phyloP scores from a whole-genome alignment of 2,113 vertebrate species.

The Gallinago jamesoni region DNA sequence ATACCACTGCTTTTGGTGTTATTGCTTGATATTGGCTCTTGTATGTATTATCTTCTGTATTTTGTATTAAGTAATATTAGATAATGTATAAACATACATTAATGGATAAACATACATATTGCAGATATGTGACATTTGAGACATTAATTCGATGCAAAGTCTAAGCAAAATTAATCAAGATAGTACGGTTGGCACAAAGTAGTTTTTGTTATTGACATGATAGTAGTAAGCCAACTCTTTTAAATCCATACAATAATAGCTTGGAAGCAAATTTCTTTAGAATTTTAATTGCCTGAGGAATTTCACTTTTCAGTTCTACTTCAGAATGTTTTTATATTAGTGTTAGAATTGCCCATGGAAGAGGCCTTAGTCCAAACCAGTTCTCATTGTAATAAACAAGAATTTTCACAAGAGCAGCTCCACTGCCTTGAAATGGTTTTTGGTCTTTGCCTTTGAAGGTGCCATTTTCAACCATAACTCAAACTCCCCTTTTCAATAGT shows the following conservation, averaged over 20 bases:
- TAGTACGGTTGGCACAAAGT: background rate
- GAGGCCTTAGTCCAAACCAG: background rate
- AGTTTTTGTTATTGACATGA: background rate
- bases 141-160: background rate
- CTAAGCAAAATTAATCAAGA: constrained; percentile 20
- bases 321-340: background rate
- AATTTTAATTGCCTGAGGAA: background rate
- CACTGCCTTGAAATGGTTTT: background rate
- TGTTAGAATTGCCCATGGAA: background rate
- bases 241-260: background rate
- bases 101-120: background rate
- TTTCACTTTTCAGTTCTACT: background rate
- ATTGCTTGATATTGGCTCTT: background rate
- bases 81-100: background rate
- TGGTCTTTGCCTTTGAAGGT: background rate
- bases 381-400: background rate
- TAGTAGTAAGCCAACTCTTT: background rate
- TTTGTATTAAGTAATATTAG: background rate
- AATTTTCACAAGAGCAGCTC: background rate
- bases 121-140: background rate
- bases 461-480: background rate
- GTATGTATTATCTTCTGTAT: background rate
- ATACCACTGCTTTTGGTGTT: background rate
- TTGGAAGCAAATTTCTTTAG: background rate
- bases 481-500: background rate